Base-by-base conservation (phyloP, 2,888 invertebrate genomes). In the Noctua janthina region DNA sequence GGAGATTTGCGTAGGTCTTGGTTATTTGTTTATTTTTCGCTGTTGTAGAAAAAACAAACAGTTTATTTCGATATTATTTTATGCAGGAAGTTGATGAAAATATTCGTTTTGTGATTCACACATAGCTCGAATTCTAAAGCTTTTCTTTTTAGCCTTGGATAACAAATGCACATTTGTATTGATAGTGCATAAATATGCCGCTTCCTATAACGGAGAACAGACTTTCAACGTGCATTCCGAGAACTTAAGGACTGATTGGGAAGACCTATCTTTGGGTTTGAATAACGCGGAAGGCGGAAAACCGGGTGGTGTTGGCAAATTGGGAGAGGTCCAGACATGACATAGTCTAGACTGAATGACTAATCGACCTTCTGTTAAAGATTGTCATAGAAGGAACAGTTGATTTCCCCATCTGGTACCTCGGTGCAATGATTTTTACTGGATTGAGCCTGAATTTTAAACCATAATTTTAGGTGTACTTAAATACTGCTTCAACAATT, bases 111-210 rank as follows among this genome's bases (percentile, higher is more conserved):
- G n/a, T 84, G 71, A 83, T 20, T 87, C 74, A 75, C 39, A 56
- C 49, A 71, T 51, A 78, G 46, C 20, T 79, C 23, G 46, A 71
- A 75, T 87, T 87, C 67, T 75, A 62, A 83, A 75, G 29, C 74
- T 67, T 46, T 11, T 11, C 51, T 69, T 86, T 59, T 64, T 62
- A 23, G 23, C 43, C 56, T 72, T 78, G 66, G 74, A 78, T 86
- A 84, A 86, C 69, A 77, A 86, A 82, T 74, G 83, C 70, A 74
- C 70, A 74, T 74, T 71, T 59, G 74, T 68, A 54, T 75, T 83
- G 87, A 83, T 78, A 82, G 64, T 74, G 62, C 71, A 74, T 64
- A 67, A 39, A 67, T 77, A 72, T 51, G 11, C 46, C 20, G 51
- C 51, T 66, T 74, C 84, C 71, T 68, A 82, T 70, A 56, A 66